Evolutionary conservation across 1,140 invertebrate species (phyloP).

Genomic region (Zeugodacus cucurbitae): DNA sequence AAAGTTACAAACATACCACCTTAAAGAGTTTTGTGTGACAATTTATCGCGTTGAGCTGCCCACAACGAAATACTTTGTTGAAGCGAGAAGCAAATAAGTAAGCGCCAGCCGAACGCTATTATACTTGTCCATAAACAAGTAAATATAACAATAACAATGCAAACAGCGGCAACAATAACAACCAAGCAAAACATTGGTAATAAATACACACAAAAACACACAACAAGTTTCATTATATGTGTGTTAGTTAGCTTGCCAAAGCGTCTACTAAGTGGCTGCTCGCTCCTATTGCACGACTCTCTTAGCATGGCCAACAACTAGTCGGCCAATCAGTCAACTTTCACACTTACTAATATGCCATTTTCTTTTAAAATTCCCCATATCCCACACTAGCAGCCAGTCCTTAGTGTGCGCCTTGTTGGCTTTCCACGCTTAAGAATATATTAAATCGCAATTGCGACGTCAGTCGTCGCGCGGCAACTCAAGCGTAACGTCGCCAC

Average conservation of each 20-base stretch:
- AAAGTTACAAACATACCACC: not conserved
- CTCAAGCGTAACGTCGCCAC: not conserved
- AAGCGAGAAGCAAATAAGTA: not conserved
- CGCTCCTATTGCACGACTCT: not conserved
- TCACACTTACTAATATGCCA: not conserved
- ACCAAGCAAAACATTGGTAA: not conserved
- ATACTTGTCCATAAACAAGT: not conserved
- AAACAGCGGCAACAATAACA: not conserved
- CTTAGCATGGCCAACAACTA: not conserved
- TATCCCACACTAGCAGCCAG: too few species aligned
- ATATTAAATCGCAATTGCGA: constrained; percentile 45
- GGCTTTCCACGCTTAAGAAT: constrained; percentile 43
- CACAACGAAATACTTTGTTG: constrained; percentile 5
- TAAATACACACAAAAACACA: constrained; percentile 5
- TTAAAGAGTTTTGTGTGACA: not conserved
- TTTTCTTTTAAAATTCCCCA: not conserved
- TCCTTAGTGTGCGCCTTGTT: not conserved
- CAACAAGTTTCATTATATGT: not conserved
- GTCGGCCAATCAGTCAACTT: not conserved
- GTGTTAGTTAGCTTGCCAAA: not conserved
- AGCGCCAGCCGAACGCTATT: not conserved
- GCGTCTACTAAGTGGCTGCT: not conserved
- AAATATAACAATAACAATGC: not conserved
- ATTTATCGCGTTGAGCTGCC: not conserved
- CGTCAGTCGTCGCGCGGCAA: constrained; percentile 54